These are phyloP conservation scores for Crenuchus spilurus DNA, from an alignment of 2,797 vertebrate genomes.

Conservation along the genomic window DNA sequence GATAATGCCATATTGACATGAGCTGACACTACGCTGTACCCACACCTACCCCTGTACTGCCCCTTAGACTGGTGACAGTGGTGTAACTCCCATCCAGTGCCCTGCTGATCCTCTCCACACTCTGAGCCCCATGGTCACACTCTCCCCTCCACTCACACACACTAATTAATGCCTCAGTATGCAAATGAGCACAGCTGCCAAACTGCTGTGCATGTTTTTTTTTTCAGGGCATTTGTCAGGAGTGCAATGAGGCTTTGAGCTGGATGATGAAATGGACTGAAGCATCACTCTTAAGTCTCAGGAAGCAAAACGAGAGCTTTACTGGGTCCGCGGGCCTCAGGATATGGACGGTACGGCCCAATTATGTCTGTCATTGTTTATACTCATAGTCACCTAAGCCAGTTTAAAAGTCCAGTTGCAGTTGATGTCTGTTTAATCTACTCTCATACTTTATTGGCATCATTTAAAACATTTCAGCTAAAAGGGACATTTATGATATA, in stretches of 20 bases:
- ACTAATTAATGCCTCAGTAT: slow-evolving; percentile 97
- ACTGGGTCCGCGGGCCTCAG: too few relatives aligned
- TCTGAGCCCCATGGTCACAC: slow-evolving; percentile 82
- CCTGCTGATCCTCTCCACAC: slow-evolving; percentile 56
- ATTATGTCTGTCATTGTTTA: too few relatives aligned
- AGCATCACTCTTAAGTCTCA: slow-evolving; percentile 32
- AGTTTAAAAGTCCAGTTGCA: too few relatives aligned
- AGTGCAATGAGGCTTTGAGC: slow-evolving; percentile 63
- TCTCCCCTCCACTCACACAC: slow-evolving; percentile 84
- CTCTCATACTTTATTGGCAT: too few relatives aligned
- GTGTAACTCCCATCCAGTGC: slow-evolving; percentile 10
- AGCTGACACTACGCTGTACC: not conserved
- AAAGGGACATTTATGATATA: too few relatives aligned
- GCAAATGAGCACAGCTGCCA: slow-evolving; percentile 93
- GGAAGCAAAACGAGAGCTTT: not conserved
- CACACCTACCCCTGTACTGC: not conserved
- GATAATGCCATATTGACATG: not conserved
- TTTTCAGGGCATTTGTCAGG: slow-evolving; percentile 67
- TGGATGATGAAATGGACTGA: slow-evolving; percentile 50
- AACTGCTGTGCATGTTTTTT: slow-evolving; percentile 71
- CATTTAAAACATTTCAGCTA: too few relatives aligned
- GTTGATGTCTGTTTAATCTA: too few relatives aligned
- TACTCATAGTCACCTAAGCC: too few relatives aligned
- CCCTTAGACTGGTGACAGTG: not conserved
- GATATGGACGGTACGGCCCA: not conserved